Conservation (phyloP, 1,140 invertebrate species). For the Sitobion miscanthi region DNA sequence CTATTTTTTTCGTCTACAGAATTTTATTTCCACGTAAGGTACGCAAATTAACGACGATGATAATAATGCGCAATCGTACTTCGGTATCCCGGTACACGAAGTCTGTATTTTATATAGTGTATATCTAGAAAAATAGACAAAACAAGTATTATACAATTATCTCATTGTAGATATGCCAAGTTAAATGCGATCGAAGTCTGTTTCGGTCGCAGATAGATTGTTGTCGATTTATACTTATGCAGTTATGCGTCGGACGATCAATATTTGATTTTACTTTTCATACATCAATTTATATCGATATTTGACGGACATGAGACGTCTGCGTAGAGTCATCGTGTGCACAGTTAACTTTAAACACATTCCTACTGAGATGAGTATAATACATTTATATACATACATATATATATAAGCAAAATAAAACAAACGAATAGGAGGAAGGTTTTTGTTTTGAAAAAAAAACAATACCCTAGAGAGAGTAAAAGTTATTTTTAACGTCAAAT, state of each 20-base stretch:
- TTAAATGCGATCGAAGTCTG: not conserved
- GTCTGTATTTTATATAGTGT: not conserved
- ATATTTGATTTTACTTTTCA: not conserved
- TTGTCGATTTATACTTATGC: not conserved
- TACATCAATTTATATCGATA: not conserved
- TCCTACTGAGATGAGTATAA: not conserved
- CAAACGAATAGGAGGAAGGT: not conserved
- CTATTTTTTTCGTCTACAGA: not conserved
- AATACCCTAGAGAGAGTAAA: not conserved
- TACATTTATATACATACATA: not conserved
- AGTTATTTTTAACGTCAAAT: conserved; percentile 13
- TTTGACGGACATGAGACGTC: not conserved
- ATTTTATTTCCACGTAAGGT: not conserved
- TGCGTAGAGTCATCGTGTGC: not conserved
- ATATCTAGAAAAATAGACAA: not conserved
- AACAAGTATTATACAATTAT: not conserved
- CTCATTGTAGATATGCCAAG: not conserved
- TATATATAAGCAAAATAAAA: not conserved
- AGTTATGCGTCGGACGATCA: no score
- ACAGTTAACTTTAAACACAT: not conserved
- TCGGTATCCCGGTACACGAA: not conserved
- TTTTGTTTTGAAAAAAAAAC: conserved; percentile 13
- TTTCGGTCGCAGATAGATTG: not conserved
- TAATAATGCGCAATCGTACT: not conserved
- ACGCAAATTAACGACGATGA: not conserved